Evolutionary conservation across 2,113 vertebrate species (phyloP).

Genomic region (Ctenodactylus gundi): DNA sequence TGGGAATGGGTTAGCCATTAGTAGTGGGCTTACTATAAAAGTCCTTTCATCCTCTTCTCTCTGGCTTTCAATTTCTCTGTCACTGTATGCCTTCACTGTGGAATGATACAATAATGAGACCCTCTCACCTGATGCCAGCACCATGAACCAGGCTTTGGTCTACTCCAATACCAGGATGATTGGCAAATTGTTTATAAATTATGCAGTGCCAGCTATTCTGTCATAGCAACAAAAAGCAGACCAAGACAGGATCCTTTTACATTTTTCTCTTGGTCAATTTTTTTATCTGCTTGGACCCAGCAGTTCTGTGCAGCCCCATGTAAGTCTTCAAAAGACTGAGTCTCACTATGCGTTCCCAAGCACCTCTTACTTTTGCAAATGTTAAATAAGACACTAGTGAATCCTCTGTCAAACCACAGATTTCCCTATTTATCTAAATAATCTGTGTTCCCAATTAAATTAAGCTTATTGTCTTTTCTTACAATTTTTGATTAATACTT

Average conservation of each 20-base stretch:
- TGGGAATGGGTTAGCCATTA: not conserved
- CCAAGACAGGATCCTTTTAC: not conserved
- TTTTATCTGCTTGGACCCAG: not conserved
- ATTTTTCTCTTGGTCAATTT: not conserved
- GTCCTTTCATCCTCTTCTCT: not conserved
- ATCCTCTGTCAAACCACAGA: not conserved
- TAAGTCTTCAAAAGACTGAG: not conserved
- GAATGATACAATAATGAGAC: not conserved
- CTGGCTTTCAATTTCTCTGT: not conserved
- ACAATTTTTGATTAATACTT: not conserved
- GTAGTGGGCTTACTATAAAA: not conserved
- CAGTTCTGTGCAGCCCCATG: not conserved
- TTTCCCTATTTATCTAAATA: not conserved
- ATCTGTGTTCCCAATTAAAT: slow-evolving; percentile 8
- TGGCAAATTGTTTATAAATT: not conserved
- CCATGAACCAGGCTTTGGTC: not conserved
- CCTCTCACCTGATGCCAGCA: not conserved
- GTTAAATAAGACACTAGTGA: not conserved
- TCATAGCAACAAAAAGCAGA: not conserved
- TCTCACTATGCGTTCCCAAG: not conserved
- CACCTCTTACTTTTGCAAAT: not conserved
- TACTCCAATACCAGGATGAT: not conserved
- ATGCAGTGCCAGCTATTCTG: not conserved
- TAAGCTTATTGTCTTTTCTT: not conserved
- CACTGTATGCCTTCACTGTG: not conserved